Conservation (phyloP, 2,888 invertebrate species). For the Drosophila fulvimacula region DNA sequence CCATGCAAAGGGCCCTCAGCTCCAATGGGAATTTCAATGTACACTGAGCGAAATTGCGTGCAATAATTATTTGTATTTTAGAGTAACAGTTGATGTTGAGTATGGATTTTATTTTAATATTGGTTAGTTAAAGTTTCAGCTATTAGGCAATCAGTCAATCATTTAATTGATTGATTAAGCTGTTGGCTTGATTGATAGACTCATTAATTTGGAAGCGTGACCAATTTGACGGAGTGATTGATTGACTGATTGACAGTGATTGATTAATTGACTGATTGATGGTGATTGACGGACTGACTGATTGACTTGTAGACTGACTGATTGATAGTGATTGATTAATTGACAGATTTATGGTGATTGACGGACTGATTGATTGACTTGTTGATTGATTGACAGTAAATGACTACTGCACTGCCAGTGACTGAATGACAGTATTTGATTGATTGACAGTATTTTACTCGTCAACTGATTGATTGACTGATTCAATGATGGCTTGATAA, state of each 20-base stretch:
- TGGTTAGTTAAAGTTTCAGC: background rate
- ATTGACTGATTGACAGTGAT: background rate
- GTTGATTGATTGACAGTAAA: background rate
- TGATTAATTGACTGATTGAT: background rate
- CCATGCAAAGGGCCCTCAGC: constrained; percentile 28
- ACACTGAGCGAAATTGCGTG: constrained; percentile 30
- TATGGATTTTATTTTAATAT: background rate
- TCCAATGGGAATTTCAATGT: constrained; percentile 36
- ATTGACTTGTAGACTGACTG: background rate
- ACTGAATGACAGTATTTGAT: background rate
- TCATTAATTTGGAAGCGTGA: background rate
- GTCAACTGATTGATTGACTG: background rate
- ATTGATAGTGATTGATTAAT: background rate
- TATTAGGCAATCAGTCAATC: background rate
- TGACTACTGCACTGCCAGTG: background rate
- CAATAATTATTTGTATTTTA: background rate
- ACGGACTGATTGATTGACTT: background rate
- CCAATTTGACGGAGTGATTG: background rate
- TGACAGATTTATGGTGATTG: background rate
- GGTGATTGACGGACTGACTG: background rate
- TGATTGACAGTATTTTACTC: background rate
- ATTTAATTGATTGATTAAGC: background rate
- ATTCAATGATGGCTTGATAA: background rate
- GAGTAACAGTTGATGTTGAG: background rate
- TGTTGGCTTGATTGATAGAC: background rate